Conservation (phyloP, 2,113 vertebrate species). For the Bungarus multicinctus region DNA sequence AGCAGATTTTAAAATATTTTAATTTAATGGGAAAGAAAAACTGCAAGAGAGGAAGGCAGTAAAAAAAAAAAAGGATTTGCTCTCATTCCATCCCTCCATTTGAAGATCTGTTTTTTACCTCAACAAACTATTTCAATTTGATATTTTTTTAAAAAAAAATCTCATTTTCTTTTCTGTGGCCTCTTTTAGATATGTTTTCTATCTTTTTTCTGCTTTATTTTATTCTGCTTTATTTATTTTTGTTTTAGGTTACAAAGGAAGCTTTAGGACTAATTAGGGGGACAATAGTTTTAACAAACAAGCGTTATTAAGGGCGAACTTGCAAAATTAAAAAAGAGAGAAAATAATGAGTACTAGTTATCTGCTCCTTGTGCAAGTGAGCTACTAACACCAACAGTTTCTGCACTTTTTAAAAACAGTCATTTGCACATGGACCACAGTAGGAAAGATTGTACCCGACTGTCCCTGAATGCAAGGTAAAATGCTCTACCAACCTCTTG, state of each 20-base stretch:
- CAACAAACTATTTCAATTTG: not conserved
- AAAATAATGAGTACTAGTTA: not conserved
- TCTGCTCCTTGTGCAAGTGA: not conserved
- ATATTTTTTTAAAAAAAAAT: not conserved
- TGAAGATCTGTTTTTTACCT: not conserved
- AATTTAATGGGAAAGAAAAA: not conserved
- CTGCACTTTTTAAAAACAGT: not conserved
- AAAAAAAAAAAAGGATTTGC: not conserved
- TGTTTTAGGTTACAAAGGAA: not conserved
- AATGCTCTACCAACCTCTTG: slow-evolving; percentile 82
- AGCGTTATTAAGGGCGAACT: not conserved
- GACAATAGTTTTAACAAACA: not conserved
- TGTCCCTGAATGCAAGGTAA: not conserved
- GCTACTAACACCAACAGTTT: not conserved
- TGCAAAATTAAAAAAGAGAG: not conserved
- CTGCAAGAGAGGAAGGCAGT: not conserved
- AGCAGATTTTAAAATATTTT: not conserved
- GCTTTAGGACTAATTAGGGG: not conserved
- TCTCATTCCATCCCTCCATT: not conserved
- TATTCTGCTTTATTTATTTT: no score
- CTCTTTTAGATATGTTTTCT: not conserved
- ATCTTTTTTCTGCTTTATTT: not conserved
- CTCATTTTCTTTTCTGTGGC: not conserved
- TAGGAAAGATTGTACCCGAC: not conserved
- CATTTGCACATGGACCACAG: not conserved